These are phyloP conservation scores for Trissolcus basalis DNA, from an alignment of 1,140 invertebrate species.

Conservation along the genomic window DNA sequence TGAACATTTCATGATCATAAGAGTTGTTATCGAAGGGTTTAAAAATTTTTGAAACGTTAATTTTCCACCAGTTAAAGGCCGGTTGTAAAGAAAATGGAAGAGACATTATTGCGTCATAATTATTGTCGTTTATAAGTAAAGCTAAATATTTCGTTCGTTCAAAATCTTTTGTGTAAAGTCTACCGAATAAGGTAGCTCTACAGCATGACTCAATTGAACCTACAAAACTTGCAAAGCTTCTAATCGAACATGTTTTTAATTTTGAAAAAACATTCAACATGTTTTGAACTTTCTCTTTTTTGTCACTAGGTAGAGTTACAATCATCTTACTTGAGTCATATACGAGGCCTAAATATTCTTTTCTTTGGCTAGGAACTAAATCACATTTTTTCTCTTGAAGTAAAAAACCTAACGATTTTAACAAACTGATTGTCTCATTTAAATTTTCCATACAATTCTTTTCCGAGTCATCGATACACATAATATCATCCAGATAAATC, in stretches of 20 bases:
- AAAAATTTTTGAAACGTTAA: neutral
- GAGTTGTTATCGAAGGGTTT: conserved; percentile 11
- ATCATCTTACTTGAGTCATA: conserved; percentile 18
- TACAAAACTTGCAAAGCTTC: conserved; percentile 40
- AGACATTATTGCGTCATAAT: conserved; percentile 17
- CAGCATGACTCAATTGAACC: conserved; percentile 43
- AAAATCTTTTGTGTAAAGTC: conserved; percentile 40
- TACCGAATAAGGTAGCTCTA: conserved; percentile 42
- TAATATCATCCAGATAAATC: conserved; percentile 21
- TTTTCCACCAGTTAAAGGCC: conserved; percentile 21
- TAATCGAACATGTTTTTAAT: conserved; percentile 38
- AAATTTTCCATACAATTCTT: no score
- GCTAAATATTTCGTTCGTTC: conserved; percentile 40
- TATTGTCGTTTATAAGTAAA: neutral
- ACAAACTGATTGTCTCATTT: no score
- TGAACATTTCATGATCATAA: conserved; percentile 22
- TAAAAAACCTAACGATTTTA: conserved; percentile 14
- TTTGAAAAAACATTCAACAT: conserved; percentile 7
- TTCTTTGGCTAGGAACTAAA: conserved; percentile 2
- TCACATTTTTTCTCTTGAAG: conserved; percentile 18
- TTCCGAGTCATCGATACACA: no score
- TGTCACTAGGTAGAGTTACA: conserved; percentile 5
- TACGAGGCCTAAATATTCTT: conserved; percentile 26
- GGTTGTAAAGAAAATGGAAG: neutral
- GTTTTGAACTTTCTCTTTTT: conserved; percentile 12